Percentiles rank a stretch among this genome's conserved stretches.
Evolutionary conservation across 2,113 vertebrate genomes (phyloP).

Genomic region (Ciconia maguari): DNA sequence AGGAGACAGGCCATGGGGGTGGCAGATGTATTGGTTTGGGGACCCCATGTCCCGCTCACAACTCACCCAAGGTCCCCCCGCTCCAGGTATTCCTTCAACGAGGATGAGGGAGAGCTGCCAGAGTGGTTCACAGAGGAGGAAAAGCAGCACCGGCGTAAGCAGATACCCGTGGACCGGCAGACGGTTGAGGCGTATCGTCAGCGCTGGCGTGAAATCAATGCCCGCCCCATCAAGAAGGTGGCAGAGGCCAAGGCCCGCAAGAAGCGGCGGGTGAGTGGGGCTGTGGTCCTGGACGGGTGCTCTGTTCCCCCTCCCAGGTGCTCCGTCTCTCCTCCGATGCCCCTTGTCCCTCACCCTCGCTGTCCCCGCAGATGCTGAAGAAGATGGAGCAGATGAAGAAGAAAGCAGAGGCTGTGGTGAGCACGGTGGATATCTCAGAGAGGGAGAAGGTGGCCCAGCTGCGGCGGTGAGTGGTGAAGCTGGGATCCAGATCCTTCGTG

Average conservation of each 20-base stretch:
- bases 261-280: slow-evolving; percentile 87
- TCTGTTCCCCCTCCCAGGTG: too few relatives aligned
- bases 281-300: neutral
- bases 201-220: slow-evolving; percentile 91
- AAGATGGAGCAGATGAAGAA: slow-evolving; percentile 96
- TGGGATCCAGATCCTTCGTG: neutral
- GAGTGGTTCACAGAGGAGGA: slow-evolving; percentile 93
- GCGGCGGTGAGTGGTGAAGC: slow-evolving; percentile 76
- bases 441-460: slow-evolving; percentile 92
- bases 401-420: slow-evolving; percentile 92
- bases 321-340: accelerated
- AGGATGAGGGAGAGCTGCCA: slow-evolving; percentile 84
- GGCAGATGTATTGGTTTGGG: neutral
- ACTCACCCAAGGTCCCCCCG: accelerated
- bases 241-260: slow-evolving; percentile 97
- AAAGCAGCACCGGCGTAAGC: slow-evolving; percentile 82
- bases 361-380: slow-evolving; percentile 84
- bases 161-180: slow-evolving; percentile 82
- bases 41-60: accelerated
- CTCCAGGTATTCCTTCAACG: slow-evolving; percentile 84
- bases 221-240: slow-evolving; percentile 92
- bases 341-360: neutral
- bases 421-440: slow-evolving; percentile 93
- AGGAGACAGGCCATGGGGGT: too few relatives aligned
- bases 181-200: slow-evolving; percentile 90